Evolutionary conservation across 2,888 invertebrate species (phyloP), one percentile per base, ranked within the genome.

Genomic region (Drosophila engyochracea): DNA sequence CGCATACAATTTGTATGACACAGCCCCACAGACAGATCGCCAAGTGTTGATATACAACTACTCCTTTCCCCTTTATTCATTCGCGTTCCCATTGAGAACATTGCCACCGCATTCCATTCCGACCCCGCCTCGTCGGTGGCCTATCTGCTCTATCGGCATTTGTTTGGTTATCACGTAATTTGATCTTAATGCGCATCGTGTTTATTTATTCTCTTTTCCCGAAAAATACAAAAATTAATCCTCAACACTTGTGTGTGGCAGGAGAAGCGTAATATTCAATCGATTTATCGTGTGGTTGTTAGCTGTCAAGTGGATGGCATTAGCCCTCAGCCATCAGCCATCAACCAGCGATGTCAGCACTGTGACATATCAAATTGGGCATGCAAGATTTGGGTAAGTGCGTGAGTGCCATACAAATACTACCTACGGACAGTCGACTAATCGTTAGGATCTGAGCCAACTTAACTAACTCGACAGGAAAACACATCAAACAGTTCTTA

Each of bases 331-430:
- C 67, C 63, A 10, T 66, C 78, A 81, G 83, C 67, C 65, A 10
- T 66, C 82, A 74, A 73, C 70, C 63, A 68, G 63, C 78, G 67
- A 81, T 83, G 86, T 85, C 83, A 58, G 61, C 74, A 66, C 67
- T 83, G 86, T 85, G 87, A 87, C 91, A 87, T 79, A 89, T 89
- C 70, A 76, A 90, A 90, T 86, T 87, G 89, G 87, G 84, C 89
- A 75, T 83, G 65, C 70, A 64, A 86, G 84, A 89, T 90, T 82
- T 76, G 80, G 74, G 66, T 77, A 70, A 71, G 67, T 59, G 64
- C 74, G 74, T 83, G 81, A 74, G 83, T 67, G 68, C 55, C 31
- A 65, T 44, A 49, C 31, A 30, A 28, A 55, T 19, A 59, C 39
- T 49, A 51, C 47, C 70, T 44, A 35, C 16, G n/a, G 25, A n/a